Percentiles rank a stretch among this genome's conserved stretches.
phyloP scores from a whole-genome alignment of 2,888 invertebrate genomes.

The Poecilobothrus nobilitatus region DNA sequence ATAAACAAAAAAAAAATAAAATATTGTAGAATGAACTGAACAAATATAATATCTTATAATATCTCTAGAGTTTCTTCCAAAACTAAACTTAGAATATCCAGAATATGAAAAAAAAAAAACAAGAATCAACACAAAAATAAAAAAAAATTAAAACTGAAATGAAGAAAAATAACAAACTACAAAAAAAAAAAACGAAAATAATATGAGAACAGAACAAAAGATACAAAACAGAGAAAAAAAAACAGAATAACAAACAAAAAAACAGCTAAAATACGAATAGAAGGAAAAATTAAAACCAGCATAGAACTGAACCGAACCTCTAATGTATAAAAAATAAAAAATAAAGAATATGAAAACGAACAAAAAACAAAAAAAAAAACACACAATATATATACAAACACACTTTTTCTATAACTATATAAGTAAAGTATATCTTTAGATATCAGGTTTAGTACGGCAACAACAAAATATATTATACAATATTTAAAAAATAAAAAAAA shows the following conservation, averaged over 20 bases:
- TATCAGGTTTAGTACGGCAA: neutral
- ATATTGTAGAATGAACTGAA: neutral
- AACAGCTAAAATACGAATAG: neutral
- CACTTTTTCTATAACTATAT: neutral
- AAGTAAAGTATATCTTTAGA: too few species aligned
- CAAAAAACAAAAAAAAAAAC: neutral
- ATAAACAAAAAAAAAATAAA: too few species aligned
- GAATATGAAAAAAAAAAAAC: neutral
- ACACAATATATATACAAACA: too few species aligned
- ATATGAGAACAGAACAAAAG: neutral
- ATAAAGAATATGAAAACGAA: neutral
- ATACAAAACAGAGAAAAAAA: too few species aligned
- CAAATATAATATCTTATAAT: constrained; percentile 1
- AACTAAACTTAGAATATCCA: neutral
- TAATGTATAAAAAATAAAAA: neutral
- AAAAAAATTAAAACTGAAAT: neutral
- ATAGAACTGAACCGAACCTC: neutral
- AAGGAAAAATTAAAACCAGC: constrained; percentile 4
- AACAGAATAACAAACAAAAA: too few species aligned
- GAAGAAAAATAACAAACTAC: too few species aligned
- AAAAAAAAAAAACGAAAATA: neutral
- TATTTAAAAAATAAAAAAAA: too few species aligned
- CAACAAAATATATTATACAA: too few species aligned
- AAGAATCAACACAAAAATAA: neutral
- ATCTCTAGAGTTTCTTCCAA: neutral